Percentiles rank a stretch among this genome's conserved stretches.
Conservation (phyloP, 2,113 vertebrate genomes). For the Hippocampus barbouri region DNA sequence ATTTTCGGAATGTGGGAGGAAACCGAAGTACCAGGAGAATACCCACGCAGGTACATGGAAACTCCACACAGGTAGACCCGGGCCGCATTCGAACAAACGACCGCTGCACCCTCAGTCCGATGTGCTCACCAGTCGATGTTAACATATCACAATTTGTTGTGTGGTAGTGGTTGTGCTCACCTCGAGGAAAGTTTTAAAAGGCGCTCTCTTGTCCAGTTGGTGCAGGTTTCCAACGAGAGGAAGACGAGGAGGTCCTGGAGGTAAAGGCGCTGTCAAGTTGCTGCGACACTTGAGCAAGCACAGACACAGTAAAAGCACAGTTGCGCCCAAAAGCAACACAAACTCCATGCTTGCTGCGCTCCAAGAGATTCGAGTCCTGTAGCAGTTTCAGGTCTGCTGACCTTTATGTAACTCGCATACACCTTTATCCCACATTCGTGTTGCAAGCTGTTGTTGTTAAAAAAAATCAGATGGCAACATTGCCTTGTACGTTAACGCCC, state of each 20-base stretch:
- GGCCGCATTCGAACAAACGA: too few relatives aligned
- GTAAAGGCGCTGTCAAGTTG: slow-evolving; percentile 11
- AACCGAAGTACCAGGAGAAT: too few relatives aligned
- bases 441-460: not conserved
- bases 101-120: too few relatives aligned
- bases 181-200: slow-evolving; percentile 46
- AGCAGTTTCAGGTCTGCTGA: not conserved
- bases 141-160: not conserved
- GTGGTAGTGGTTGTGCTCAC: not conserved
- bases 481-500: too few relatives aligned
- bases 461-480: not conserved
- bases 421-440: not conserved
- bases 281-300: slow-evolving; percentile 6
- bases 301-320: slow-evolving; percentile 35
- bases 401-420: not conserved
- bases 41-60: too few relatives aligned
- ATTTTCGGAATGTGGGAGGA: too few relatives aligned
- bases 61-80: too few relatives aligned
- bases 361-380: not conserved
- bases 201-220: slow-evolving; percentile 48
- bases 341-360: not conserved
- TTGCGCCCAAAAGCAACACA: not conserved
- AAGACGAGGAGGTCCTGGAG: slow-evolving; percentile 55
- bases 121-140: too few relatives aligned
- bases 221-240: slow-evolving; percentile 60